Percentiles rank a stretch among this genome's conserved stretches.
Evolutionary conservation across 1,140 invertebrate species (phyloP).

Genomic region (Formica selysi): DNA sequence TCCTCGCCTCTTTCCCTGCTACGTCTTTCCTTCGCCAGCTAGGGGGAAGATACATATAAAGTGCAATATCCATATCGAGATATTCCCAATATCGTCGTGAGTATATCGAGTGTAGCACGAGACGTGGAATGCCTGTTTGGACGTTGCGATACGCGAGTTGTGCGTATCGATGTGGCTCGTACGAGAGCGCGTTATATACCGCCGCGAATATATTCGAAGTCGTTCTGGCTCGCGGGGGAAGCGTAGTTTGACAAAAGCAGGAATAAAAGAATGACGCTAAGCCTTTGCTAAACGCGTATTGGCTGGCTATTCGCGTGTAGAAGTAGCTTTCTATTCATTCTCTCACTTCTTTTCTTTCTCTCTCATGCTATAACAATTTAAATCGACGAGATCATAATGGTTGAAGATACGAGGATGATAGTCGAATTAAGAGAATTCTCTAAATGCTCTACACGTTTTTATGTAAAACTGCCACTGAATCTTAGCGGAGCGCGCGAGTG

Average conservation of each 20-base stretch:
- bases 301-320: constrained; percentile 5
- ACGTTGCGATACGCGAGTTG: constrained; percentile 58
- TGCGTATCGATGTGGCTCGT: constrained; percentile 30
- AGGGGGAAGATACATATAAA: constrained; percentile 56
- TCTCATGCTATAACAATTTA: not conserved
- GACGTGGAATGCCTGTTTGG: constrained; percentile 40
- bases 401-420: constrained; percentile 7
- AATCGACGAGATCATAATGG: constrained; percentile 21
- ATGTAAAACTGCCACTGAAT: constrained; percentile 66
- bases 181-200: constrained; percentile 36
- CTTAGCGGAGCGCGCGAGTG: constrained; percentile 33
- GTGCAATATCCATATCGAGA: constrained; percentile 69
- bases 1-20: not conserved
- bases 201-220: not conserved
- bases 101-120: constrained; percentile 60
- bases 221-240: constrained; percentile 37
- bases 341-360: not conserved
- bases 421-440: constrained; percentile 39
- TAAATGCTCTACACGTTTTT: constrained; percentile 74
- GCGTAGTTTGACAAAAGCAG: constrained; percentile 56
- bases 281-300: constrained; percentile 24
- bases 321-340: not conserved
- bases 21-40: constrained; percentile 1
- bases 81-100: constrained; percentile 52
- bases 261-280: constrained; percentile 48